Base-by-base conservation (phyloP, 2,113 vertebrate species). In the Eleginops maclovinus region DNA sequence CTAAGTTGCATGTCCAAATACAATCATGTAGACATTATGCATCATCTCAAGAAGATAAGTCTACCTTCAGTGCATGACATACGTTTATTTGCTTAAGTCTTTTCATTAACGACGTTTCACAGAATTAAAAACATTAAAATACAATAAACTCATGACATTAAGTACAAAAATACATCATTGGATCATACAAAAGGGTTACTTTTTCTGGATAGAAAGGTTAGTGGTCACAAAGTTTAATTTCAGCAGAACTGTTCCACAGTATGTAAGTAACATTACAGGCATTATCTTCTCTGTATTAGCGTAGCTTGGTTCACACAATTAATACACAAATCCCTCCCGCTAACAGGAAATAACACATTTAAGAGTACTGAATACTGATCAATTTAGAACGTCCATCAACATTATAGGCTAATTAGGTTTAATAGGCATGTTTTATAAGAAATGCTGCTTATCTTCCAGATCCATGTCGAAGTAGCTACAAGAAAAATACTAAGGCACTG, bases 91-190 rank as follows among this genome's bases (percentile, higher is more conserved):
- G 26, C 51, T 63, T 60, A 3, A 3, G 16, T 72, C 47, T 78
- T 67, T 49, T 40, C 4, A 80, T 62, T 9, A 71, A 75, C 54
- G 65, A 83, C 51, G 82, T 75, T 77, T 81, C 44, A 79, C 61
- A 4, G 26, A 8, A 78, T 72, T 82, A 69, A 69, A 84, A 84
- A 70, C 66, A 62, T 19, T 3, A 58, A 72, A 61, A 65, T 47
- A 51, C 36, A 68, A 40, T 49, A 60, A 63, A 67, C 19, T 15
- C 12, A 14, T 22, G 46, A 70, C 31, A 74, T 60, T 10, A 65
- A 50, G 67, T 49, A 71, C 65, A 77, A 71, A 78, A 80, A 84
- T 59, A 79, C 62, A 66, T 36, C n/a, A 77, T 72, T 53, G 28
- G 21, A 77, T 70, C 21, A 65, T 81, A 77, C 68, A 84, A 77